Evolutionary conservation across 2,888 invertebrate genomes (phyloP).

Genomic region (Polyommatus icarus): DNA sequence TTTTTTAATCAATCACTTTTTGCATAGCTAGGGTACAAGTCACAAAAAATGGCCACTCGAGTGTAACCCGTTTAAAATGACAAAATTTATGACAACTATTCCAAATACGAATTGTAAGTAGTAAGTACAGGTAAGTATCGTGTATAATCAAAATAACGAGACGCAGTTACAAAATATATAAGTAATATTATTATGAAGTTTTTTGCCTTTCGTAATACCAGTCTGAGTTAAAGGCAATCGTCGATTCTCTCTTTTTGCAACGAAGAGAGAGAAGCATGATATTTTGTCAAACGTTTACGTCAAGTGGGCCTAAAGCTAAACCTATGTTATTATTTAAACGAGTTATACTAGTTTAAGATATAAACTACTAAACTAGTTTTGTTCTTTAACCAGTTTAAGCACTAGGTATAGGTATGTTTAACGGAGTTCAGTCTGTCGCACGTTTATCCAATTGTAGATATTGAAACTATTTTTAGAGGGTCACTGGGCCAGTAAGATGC

Average conservation of each 20-base stretch:
- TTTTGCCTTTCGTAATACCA: too few species aligned
- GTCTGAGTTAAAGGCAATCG: too few species aligned
- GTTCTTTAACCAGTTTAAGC: not conserved
- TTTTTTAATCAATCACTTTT: conserved; percentile 2
- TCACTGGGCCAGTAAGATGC: not conserved
- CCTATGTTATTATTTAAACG: too few species aligned
- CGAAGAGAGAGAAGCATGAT: too few species aligned
- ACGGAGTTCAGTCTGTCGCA: not conserved
- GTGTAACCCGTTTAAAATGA: not conserved
- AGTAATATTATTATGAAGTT: too few species aligned
- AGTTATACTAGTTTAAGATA: too few species aligned
- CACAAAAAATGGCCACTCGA: not conserved
- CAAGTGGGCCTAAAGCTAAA: too few species aligned
- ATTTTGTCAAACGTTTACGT: too few species aligned
- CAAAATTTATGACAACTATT: not conserved
- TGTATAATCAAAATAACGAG: too few species aligned
- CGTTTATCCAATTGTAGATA: conserved; percentile 10
- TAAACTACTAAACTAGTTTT: not conserved
- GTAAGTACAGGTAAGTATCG: too few species aligned
- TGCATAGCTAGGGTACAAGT: not conserved
- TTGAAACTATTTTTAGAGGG: conserved; percentile 2
- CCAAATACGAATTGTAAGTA: not conserved
- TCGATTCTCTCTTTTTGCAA: too few species aligned
- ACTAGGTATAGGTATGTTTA: not conserved
- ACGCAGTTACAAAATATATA: too few species aligned